Percentiles rank a stretch among this genome's conserved stretches.
Evolutionary conservation across 2,797 vertebrate genomes (phyloP).

Genomic region (Kryptopterus vitreolus): DNA sequence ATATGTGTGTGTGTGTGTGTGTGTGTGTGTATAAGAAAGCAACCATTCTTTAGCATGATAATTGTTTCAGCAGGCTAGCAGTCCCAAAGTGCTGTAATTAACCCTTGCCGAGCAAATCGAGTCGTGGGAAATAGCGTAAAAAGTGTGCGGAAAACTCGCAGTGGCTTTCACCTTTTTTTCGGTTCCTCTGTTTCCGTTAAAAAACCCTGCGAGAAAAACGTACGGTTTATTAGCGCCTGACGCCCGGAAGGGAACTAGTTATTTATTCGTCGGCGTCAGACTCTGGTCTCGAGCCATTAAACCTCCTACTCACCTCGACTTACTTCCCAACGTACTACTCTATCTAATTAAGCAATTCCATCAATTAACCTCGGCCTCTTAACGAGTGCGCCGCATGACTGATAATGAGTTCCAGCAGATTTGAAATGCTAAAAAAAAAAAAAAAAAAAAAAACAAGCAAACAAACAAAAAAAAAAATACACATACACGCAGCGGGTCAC

Average conservation of each 20-base stretch:
- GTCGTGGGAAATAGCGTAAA: not conserved
- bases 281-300: constrained; percentile 2
- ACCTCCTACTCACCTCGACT: constrained; percentile 22
- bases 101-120: constrained; percentile 5
- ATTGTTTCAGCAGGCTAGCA: constrained; percentile 2
- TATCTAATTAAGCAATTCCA: constrained; percentile 13
- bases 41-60: not conserved
- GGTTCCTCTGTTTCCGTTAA: not conserved
- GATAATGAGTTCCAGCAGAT: constrained; percentile 14
- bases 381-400: constrained; percentile 5
- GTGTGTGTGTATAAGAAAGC: not conserved
- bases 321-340: not conserved
- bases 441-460: not conserved
- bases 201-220: not conserved
- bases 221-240: not conserved
- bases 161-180: not conserved
- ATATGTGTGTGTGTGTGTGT: not conserved
- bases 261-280: not conserved
- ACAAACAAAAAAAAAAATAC: constrained; percentile 10
- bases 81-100: not conserved
- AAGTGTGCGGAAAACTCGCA: not conserved
- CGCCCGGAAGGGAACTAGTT: not conserved
- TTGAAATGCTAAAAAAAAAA: too few species aligned
- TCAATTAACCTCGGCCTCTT: constrained; percentile 34
- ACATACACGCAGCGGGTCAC: not conserved